phyloP scores from a whole-genome alignment of 1,140 invertebrate species.

The Dufourea novaeangliae region DNA sequence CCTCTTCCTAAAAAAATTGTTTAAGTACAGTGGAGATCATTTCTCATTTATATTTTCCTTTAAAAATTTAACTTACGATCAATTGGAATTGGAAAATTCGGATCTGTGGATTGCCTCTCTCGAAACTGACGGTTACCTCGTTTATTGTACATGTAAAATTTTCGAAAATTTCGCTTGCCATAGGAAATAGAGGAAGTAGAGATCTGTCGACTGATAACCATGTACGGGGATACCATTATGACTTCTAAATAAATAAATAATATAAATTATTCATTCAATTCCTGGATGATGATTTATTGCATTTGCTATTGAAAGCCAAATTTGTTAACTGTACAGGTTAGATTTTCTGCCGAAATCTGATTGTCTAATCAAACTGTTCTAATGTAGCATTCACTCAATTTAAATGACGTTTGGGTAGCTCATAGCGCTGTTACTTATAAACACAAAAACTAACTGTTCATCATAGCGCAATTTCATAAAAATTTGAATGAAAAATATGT shows the following conservation, averaged over 20 bases:
- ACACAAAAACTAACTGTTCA: not conserved
- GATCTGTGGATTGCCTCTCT: constrained; percentile 82
- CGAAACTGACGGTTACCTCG: constrained; percentile 87
- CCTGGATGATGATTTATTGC: not conserved
- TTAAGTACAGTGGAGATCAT: not conserved
- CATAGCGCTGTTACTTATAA: not conserved
- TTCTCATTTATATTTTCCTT: not conserved
- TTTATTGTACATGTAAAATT: constrained; percentile 88
- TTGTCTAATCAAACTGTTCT: not conserved
- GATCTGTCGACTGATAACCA: constrained; percentile 80
- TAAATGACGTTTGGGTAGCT: not conserved
- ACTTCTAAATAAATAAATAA: not conserved
- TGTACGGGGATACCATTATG: constrained; percentile 36
- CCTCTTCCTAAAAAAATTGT: constrained; percentile 83
- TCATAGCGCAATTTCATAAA: no score
- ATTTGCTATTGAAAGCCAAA: no score
- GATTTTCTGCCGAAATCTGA: not conserved
- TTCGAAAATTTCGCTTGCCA: constrained; percentile 90
- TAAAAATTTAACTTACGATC: constrained; percentile 45
- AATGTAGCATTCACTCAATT: not conserved
- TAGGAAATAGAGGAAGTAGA: constrained; percentile 82
- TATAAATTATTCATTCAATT: not conserved
- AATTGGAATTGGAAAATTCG: constrained; percentile 66
- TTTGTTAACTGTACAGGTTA: not conserved
- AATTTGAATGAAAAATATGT: not conserved